phyloP scores from a whole-genome alignment of 2,888 invertebrate genomes.

The Sceliomorpha sp. region DNA sequence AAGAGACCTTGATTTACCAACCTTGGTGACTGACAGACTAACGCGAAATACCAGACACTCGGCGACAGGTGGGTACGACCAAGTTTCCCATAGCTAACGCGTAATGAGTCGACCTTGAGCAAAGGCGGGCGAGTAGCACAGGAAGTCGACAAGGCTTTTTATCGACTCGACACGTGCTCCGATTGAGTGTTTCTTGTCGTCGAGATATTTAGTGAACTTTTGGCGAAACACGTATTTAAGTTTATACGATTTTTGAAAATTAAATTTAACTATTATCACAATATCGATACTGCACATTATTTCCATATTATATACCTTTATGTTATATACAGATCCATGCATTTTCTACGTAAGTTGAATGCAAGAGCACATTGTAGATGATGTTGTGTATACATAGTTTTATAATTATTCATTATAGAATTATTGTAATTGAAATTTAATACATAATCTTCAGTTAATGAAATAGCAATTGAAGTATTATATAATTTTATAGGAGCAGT shows the following conservation, averaged over 20 bases:
- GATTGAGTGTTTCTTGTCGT: constrained; percentile 50
- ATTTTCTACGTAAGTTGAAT: too few relatives aligned
- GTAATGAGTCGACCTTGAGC: constrained; percentile 75
- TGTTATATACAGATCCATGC: too few relatives aligned
- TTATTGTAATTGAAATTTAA: too few relatives aligned
- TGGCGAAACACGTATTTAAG: constrained; percentile 41
- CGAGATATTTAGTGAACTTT: constrained; percentile 47
- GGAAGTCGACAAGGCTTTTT: constrained; percentile 79
- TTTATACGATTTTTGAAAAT: not conserved
- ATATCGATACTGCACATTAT: constrained; percentile 23
- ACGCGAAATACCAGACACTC: constrained; percentile 56
- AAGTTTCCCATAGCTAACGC: constrained; percentile 62
- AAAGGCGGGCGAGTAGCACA: constrained; percentile 76
- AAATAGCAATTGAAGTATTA: too few relatives aligned
- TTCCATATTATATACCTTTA: constrained; percentile 30
- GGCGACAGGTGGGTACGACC: constrained; percentile 51
- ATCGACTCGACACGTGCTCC: constrained; percentile 63
- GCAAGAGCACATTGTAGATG: too few relatives aligned
- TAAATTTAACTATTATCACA: not conserved
- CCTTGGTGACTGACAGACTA: constrained; percentile 68
- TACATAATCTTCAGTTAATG: too few relatives aligned
- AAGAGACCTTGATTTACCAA: constrained; percentile 58
- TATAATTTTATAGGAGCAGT: too few relatives aligned
- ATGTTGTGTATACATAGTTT: too few relatives aligned
- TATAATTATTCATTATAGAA: too few relatives aligned